Base-by-base conservation (phyloP, 2,888 invertebrate genomes). In the Margaritifera margaritifera region DNA sequence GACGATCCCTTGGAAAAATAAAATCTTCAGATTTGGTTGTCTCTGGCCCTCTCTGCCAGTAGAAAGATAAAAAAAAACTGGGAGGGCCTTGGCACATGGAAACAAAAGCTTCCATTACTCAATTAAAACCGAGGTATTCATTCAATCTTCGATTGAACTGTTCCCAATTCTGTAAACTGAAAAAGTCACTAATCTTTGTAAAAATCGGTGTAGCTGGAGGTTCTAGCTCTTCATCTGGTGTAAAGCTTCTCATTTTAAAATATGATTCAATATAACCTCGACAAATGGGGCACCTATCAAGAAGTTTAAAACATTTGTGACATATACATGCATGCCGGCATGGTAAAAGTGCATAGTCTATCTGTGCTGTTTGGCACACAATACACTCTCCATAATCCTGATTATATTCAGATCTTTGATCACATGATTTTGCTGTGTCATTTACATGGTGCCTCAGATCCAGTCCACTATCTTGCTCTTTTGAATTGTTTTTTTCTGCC, bases 321-420 rank as follows among this genome's bases (percentile, higher is more conserved):
- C 96, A 96, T 54, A 95, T 93, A 84, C 96, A 96, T 6, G 95
- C 95, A 90, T 96, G 96, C 24, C 95, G 88, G 91, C 96, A 96
- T 0, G 96, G 96, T 84, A 96, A 91, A 68, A 96, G 90, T 54
- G 95, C 96, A 77, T 95, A 92, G 0, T 94, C 94, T 65, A 95
- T 91, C 25, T 94, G 94, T 85, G 92, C 93, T 82, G 93, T 93
- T 84, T 95, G 94, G 90, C 96, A 96, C 81, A 96, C 95, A 75
- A 95, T 94, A 91, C 96, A 96, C 54, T 80, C 80, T 58, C 75
- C 51, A 42, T 42, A 55, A 24, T 78, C 70, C n/a, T 42, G 52
- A 19, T 71, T 64, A 51, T 25, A 42, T 42, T 15, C 15, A 42
- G 42, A 42, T 11, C 62, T 4, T 20, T 11, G 11, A 27, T 52